Evolutionary conservation across 2,888 invertebrate genomes (phyloP).

Genomic region (Ophioninae sp.): DNA sequence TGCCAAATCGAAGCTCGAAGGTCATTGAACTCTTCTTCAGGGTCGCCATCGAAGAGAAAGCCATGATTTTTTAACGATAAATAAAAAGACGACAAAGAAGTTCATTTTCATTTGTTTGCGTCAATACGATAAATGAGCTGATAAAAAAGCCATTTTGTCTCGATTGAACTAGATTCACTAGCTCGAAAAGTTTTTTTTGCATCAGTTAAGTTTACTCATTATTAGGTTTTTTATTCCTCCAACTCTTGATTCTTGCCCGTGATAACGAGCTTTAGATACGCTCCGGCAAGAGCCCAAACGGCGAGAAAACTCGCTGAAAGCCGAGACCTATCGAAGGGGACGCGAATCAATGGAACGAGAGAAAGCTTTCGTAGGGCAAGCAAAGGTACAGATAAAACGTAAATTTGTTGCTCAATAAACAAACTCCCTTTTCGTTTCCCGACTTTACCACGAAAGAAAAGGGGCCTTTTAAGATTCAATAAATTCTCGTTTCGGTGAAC

Average conservation of each 20-base stretch:
- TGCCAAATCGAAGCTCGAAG: too few relatives aligned
- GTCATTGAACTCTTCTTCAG: too few relatives aligned
- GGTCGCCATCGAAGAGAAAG: background rate
- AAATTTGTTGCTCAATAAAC: background rate
- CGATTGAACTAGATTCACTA: too few relatives aligned
- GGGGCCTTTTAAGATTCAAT: background rate
- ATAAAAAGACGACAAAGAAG: too few relatives aligned
- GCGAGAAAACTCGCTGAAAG: constrained; percentile 12
- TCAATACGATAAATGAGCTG: too few relatives aligned
- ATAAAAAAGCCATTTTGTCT: background rate
- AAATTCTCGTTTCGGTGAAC: constrained; percentile 2
- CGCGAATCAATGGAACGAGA: constrained; percentile 34
- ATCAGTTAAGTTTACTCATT: background rate
- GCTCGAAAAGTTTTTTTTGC: background rate
- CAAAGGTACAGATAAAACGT: constrained; percentile 2
- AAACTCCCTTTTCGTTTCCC: background rate
- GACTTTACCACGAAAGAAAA: background rate
- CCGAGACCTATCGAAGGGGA: constrained; percentile 12
- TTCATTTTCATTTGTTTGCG: too few relatives aligned
- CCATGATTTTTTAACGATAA: too few relatives aligned
- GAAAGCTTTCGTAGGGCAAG: constrained; percentile 1
- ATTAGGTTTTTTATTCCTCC: background rate
- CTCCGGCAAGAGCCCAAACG: constrained; percentile 4
- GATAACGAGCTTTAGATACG: constrained; percentile 59
- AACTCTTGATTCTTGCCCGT: constrained; percentile 31